Evolutionary conservation across 1,140 invertebrate genomes (phyloP).

Genomic region (Drosophila equinoxialis): DNA sequence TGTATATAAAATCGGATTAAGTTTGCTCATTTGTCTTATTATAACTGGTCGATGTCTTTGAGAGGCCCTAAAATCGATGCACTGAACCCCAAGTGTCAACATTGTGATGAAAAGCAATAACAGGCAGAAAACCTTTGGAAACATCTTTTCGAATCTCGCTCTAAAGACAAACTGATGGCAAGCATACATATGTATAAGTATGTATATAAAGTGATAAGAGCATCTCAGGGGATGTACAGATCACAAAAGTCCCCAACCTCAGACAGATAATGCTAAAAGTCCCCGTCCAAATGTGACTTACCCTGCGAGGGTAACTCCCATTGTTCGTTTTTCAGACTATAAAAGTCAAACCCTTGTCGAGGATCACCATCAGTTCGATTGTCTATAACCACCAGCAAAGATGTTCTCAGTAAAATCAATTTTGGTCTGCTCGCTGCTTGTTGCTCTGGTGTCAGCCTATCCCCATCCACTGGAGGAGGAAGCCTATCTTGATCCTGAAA

Average conservation of each 20-base stretch:
- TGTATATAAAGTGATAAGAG: not conserved
- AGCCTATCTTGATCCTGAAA: not conserved
- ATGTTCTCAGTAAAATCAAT: slow-evolving; percentile 47
- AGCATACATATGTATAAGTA: not conserved
- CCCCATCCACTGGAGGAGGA: slow-evolving; percentile 15
- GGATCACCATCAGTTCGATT: slow-evolving; percentile 37
- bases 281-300: slow-evolving; percentile 14
- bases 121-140: not conserved
- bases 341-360: slow-evolving; percentile 17
- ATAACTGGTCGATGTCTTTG: not conserved
- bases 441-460: slow-evolving; percentile 23
- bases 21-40: not conserved
- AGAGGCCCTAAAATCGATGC: not conserved
- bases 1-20: not conserved
- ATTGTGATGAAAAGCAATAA: not conserved
- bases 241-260: slow-evolving; percentile 16
- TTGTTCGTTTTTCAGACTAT: slow-evolving; percentile 26
- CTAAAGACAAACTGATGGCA: not conserved
- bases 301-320: slow-evolving; percentile 35
- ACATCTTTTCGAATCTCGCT: not conserved
- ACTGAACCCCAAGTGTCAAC: not conserved
- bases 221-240: slow-evolving; percentile 32
- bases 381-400: slow-evolving; percentile 15
- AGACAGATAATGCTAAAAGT: slow-evolving; percentile 29
- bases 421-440: slow-evolving; percentile 30